Conservation (phyloP, 2,888 invertebrate genomes). For the Endotricha flammealis region DNA sequence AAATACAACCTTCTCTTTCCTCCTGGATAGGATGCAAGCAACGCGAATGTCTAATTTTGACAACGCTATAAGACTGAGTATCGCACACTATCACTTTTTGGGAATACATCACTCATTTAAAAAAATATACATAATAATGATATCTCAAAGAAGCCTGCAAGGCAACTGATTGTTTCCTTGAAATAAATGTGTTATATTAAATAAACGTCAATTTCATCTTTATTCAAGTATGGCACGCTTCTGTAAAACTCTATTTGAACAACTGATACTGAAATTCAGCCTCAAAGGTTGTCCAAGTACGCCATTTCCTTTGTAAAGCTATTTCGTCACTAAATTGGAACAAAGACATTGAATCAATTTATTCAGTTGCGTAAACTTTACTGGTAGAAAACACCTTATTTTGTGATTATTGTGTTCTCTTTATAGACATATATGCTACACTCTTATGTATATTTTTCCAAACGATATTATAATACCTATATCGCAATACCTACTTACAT, state of each 20-base stretch:
- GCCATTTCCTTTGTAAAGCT: conserved; percentile 26
- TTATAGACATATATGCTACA: no score
- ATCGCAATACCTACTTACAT: no score
- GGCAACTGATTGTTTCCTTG: conserved; percentile 29
- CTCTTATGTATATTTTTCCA: no score
- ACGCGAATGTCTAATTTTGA: conserved; percentile 58
- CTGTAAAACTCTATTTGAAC: conserved; percentile 40
- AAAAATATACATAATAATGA: conserved; percentile 13
- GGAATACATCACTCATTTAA: conserved; percentile 43
- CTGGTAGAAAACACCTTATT: conserved; percentile 12
- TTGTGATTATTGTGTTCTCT: no score
- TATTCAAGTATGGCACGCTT: conserved; percentile 53
- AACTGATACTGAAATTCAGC: conserved; percentile 55
- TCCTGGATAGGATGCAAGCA: conserved; percentile 59
- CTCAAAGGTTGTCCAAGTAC: conserved; percentile 33
- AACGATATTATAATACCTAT: no score
- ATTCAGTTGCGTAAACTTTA: conserved; percentile 47
- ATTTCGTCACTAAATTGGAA: conserved; percentile 41
- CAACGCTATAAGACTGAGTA: conserved; percentile 51
- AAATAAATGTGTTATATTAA: conserved; percentile 15
- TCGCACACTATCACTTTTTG: conserved; percentile 51
- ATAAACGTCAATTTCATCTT: conserved; percentile 27
- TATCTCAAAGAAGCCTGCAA: conserved; percentile 24
- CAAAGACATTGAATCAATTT: conserved; percentile 55
- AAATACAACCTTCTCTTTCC: conserved; percentile 52